A percentile compares a stretch with the other conserved stretches of the same genome.
Conservation (phyloP, 64 coral and sea anemone genomes). For the Dendrophyllia cribrosa region DNA sequence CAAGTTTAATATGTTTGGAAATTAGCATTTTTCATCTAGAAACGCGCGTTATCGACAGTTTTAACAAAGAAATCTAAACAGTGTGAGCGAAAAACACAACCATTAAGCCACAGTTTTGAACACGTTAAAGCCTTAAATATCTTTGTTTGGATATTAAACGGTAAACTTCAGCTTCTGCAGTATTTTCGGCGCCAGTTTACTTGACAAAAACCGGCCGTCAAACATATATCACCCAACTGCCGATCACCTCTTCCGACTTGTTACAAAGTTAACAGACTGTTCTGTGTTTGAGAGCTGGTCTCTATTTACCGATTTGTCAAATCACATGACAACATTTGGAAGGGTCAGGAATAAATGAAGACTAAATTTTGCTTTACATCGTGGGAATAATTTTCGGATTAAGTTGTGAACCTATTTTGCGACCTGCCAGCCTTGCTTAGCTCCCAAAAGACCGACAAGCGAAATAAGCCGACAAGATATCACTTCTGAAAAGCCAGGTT, state of each 20-base stretch:
- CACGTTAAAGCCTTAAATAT: background rate
- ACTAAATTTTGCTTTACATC: slow-evolving; percentile 69
- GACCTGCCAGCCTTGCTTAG: slow-evolving; percentile 16
- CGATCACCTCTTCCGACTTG: slow-evolving; percentile 62
- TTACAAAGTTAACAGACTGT: slow-evolving; percentile 64
- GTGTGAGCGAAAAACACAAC: background rate
- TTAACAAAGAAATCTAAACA: slow-evolving; percentile 18
- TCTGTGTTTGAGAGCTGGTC: slow-evolving; percentile 45
- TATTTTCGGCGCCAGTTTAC: slow-evolving; percentile 51
- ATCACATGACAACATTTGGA: slow-evolving; percentile 67
- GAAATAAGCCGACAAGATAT: slow-evolving; percentile 39
- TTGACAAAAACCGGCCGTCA: slow-evolving; percentile 74
- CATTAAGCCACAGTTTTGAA: background rate
- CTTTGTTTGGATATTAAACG: slow-evolving; percentile 43
- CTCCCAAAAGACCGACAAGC: slow-evolving; percentile 46
- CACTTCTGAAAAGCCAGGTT: slow-evolving; percentile 22
- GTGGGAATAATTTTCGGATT: slow-evolving; percentile 80
- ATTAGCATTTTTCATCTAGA: slow-evolving; percentile 79
- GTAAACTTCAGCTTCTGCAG: slow-evolving; percentile 23
- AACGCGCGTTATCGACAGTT: background rate
- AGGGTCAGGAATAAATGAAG: slow-evolving; percentile 74
- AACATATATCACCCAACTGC: slow-evolving; percentile 82
- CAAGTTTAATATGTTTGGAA: slow-evolving; percentile 67
- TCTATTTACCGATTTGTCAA: slow-evolving; percentile 86
- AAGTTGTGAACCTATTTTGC: slow-evolving; percentile 8